These are phyloP conservation scores for Sterrhoptilus dennistouni DNA, from an alignment of 2,113 vertebrate genomes.

Conservation along the genomic window DNA sequence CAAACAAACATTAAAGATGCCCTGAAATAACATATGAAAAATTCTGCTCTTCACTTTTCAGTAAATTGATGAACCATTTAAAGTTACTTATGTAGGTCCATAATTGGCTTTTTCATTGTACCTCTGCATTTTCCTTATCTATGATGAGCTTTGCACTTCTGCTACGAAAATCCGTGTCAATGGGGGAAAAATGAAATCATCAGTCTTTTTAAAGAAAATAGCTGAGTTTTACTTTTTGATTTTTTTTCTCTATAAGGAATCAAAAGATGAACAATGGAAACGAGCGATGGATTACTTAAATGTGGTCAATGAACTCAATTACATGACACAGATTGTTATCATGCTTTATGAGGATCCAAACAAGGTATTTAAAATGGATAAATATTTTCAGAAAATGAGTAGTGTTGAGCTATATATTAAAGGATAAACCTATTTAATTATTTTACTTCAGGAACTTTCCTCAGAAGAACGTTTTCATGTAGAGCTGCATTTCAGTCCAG, in stretches of 20 bases:
- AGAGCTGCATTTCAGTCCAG: slow-evolving; percentile 90
- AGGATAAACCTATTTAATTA: not conserved
- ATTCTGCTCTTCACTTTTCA: not conserved
- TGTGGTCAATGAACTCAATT: slow-evolving; percentile 89
- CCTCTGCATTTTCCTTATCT: not conserved
- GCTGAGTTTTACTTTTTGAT: not conserved
- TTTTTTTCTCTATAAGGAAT: slow-evolving; percentile 70
- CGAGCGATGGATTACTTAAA: slow-evolving; percentile 91
- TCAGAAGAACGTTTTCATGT: slow-evolving; percentile 91
- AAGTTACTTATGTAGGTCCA: not conserved
- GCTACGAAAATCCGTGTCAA: not conserved
- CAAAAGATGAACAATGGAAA: slow-evolving; percentile 91
- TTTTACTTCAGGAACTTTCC: slow-evolving; percentile 80
- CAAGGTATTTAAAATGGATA: slow-evolving; percentile 78
- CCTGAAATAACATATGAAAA: not conserved
- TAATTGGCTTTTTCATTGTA: not conserved
- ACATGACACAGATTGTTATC: slow-evolving; percentile 93
- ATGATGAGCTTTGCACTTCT: not conserved
- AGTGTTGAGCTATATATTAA: not conserved
- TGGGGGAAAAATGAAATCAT: not conserved
- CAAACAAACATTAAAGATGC: not conserved
- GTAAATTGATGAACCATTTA: not conserved
- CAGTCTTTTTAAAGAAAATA: not conserved
- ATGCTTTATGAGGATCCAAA: slow-evolving; percentile 93
- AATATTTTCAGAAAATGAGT: not conserved